Evolutionary conservation across 2,797 vertebrate genomes (phyloP).

Genomic region (Chelmon rostratus): DNA sequence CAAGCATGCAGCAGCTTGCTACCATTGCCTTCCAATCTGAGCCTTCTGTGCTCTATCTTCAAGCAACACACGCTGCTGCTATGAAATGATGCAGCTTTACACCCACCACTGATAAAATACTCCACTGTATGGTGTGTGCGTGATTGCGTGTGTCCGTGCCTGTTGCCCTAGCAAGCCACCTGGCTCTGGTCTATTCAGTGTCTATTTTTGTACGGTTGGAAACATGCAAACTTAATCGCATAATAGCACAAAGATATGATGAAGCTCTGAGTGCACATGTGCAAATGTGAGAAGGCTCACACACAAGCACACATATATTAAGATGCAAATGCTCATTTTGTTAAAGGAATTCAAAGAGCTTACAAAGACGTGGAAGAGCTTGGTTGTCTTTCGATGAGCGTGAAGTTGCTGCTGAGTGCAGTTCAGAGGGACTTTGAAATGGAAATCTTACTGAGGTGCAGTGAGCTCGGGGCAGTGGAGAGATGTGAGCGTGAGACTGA

Average conservation of each 20-base stretch:
- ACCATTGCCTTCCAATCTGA: constrained; percentile 55
- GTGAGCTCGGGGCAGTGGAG: constrained; percentile 56
- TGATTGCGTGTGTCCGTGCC: background rate
- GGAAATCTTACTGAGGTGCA: constrained; percentile 56
- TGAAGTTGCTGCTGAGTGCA: constrained; percentile 62
- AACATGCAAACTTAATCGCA: constrained; percentile 38
- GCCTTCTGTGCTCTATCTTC: constrained; percentile 69
- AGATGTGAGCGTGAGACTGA: constrained; percentile 55
- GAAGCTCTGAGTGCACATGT: background rate
- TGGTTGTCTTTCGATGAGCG: constrained; percentile 33
- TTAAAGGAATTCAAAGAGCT: constrained; percentile 36
- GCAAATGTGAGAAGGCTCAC: background rate
- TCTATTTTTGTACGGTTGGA: constrained; percentile 28
- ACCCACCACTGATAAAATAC: constrained; percentile 68
- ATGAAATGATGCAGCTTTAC: constrained; percentile 61
- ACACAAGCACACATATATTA: background rate
- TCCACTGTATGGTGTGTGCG: constrained; percentile 15
- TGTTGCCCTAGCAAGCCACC: constrained; percentile 23
- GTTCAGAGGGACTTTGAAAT: constrained; percentile 72
- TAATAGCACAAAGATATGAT: constrained; percentile 10
- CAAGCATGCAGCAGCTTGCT: constrained; percentile 68
- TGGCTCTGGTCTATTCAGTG: constrained; percentile 29
- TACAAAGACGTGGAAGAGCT: constrained; percentile 21
- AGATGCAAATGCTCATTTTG: constrained; percentile 37
- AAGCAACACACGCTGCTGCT: constrained; percentile 61